Evolutionary conservation across 2,888 invertebrate genomes (phyloP).

Genomic region (Lochmaea crataegi): DNA sequence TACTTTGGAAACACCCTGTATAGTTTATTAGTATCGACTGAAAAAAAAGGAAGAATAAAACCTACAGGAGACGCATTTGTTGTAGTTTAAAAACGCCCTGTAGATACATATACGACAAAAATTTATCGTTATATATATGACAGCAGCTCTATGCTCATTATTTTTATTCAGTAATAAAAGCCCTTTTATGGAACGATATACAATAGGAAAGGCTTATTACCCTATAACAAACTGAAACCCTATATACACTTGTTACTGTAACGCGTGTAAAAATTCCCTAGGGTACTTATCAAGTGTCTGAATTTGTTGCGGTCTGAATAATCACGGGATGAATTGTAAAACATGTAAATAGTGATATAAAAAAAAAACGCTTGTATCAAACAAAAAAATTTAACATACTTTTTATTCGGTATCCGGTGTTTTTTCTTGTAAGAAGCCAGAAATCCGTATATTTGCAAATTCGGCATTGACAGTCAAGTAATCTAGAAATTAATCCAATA

Average conservation of each 20-base stretch:
- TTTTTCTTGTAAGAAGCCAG: slow-evolving; percentile 45
- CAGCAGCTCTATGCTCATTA: slow-evolving; percentile 31
- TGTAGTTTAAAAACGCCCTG: neutral
- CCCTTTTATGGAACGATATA: slow-evolving; percentile 29
- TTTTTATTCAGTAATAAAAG: slow-evolving; percentile 33
- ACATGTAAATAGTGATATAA: slow-evolving; percentile 1
- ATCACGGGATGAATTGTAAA: slow-evolving; percentile 12
- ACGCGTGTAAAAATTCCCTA: slow-evolving; percentile 50
- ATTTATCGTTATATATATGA: slow-evolving; percentile 7
- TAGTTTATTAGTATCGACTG: too few species aligned
- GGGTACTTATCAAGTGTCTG: slow-evolving; percentile 29
- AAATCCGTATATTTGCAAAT: slow-evolving; percentile 41
- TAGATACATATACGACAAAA: neutral
- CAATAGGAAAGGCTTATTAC: slow-evolving; percentile 47
- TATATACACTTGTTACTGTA: slow-evolving; percentile 59
- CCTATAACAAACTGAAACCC: slow-evolving; percentile 54
- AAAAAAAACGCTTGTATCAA: neutral
- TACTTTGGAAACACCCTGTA: too few species aligned
- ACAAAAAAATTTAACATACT: slow-evolving; percentile 39
- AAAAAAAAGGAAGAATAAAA: too few species aligned
- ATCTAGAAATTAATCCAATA: slow-evolving; percentile 47
- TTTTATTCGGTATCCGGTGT: slow-evolving; percentile 16
- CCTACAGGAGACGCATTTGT: too few species aligned
- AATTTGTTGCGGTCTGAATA: slow-evolving; percentile 17
- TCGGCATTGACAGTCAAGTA: slow-evolving; percentile 44